Evolutionary conservation across 2,888 invertebrate genomes (phyloP), one percentile per base, ranked within the genome.

Genomic region (Dicyrtoma fusca): DNA sequence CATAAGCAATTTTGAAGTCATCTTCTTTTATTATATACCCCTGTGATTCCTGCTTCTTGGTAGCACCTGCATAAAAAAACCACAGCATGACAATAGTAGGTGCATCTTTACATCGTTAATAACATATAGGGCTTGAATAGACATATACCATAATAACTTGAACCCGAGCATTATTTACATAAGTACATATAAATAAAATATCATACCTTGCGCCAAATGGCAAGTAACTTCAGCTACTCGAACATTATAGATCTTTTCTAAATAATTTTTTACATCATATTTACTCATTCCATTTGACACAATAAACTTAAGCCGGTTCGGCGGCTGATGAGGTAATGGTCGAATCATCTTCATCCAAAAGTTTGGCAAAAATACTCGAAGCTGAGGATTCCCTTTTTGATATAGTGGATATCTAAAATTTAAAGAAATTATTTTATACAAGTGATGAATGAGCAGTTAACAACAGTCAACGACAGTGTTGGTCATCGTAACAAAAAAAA

Each of bases 331-430:
- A 1, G 8, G 10, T 3, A 83, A 81, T 0, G 94, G 90, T 69
- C 89, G 87, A 0, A 97, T 88, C 19, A 97, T 82, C 85, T 97
- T 97, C 90, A 99, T 89, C 95, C 95, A 98, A 85, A 98, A 98
- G 83, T 97, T 95, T 0, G 98, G 97, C 44, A 99, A 85, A 84
- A 95, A 96, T 11, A 97, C 88, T 73, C 97, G 86, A 44, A 94
- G 85, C 82, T 97, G 97, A n/a, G 98, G 97, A 83, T 94, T 93
- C 14, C 97, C 97, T 83, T 88, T 89, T 84, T 92, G 91, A 84
- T 93, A 97, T 45, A 95, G 82, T 1, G 96, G 97, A 85, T 97
- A 97, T 89, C 93, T 92, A 81, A 61, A 85, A 69, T 10, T 14
- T n/a, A n/a, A n/a, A n/a, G n/a, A n/a, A n/a, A n/a, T n/a, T n/a